Percentiles rank a stretch among this genome's conserved stretches.
Evolutionary conservation across 2,113 vertebrate species (phyloP).

Genomic region (Caracal caracal): DNA sequence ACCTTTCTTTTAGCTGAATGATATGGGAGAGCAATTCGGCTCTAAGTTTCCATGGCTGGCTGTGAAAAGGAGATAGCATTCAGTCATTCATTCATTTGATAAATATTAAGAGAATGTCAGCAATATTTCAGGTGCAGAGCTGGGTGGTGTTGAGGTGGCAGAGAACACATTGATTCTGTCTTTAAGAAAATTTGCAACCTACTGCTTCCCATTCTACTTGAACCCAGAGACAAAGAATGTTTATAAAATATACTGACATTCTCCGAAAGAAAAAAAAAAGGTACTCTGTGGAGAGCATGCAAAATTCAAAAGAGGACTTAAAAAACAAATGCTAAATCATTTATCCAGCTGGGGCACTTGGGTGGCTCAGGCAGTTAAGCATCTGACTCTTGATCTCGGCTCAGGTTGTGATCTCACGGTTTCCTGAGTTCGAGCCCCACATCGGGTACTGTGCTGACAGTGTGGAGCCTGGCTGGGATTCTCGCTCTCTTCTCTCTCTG

Average conservation of each 20-base stretch:
- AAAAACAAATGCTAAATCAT: conserved; percentile 23
- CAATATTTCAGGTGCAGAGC: conserved; percentile 22
- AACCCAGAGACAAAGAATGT: not conserved
- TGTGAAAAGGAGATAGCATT: conserved; percentile 56
- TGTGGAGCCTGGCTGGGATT: too few relatives aligned
- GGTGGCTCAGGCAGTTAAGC: too few relatives aligned
- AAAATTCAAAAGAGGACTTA: conserved; percentile 22
- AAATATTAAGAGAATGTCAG: conserved; percentile 18
- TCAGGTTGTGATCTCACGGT: too few relatives aligned
- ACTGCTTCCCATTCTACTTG: not conserved
- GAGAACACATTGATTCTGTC: conserved; percentile 1
- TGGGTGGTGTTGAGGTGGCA: not conserved
- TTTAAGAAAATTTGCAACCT: conserved; percentile 27
- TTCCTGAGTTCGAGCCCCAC: too few relatives aligned
- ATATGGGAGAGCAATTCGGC: not conserved
- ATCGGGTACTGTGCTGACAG: too few relatives aligned
- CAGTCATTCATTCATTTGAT: conserved; percentile 45
- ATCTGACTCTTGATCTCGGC: too few relatives aligned
- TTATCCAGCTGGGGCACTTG: not conserved
- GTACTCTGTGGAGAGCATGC: not conserved
- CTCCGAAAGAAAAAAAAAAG: not conserved
- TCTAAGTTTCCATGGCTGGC: conserved; percentile 38
- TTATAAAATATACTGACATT: not conserved
- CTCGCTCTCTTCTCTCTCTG: too few relatives aligned
- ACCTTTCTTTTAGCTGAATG: conserved; percentile 36